Evolutionary conservation across 2,888 invertebrate genomes (phyloP), one percentile per base, ranked within the genome.

Genomic region (Acheta domesticus): DNA sequence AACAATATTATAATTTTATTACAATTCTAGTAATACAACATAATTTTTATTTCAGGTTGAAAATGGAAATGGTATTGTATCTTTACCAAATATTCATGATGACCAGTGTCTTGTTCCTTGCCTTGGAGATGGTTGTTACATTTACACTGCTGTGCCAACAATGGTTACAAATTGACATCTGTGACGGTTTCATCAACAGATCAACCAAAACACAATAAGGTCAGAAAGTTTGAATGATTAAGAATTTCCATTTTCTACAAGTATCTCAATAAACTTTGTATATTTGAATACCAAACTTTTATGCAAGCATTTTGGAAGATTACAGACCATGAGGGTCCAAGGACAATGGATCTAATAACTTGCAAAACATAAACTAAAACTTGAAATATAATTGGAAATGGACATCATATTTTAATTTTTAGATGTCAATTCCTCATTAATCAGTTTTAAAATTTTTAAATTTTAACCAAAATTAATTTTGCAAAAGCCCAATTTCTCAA

Each of bases 71-170:
- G 83, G 73, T 83, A 5, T 86, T 85, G 5, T 86, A 85, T 36
- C 86, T 86, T 73, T 86, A 86, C 77, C 84, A 84, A 79, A n/a
- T n/a, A 75, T 76, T 16, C 74, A 78, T 48, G 79, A 76, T n/a
- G 62, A 78, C 82, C 85, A 82, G 49, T 89, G 89, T 84, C 83
- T 88, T 78, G 86, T 89, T 82, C 85, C 86, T 78, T 89, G 89
- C 83, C 85, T 85, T 74, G 86, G 86, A 75, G 85, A 86, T 62
- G 85, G 85, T 19, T 89, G 89, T 82, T 86, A 86, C 80, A 83
- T 85, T 21, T 86, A 81, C 87, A 87, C 81, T 89, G 89, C 82
- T 89, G 89, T 80, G 48, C 80, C 14, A 49, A 79, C 49, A 76
- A 49, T 49, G 20, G 49, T 49, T 36, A 14, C 14, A 75, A 20